Evolutionary conservation across 2,797 vertebrate species (phyloP).

Genomic region (Trachurus trachurus): DNA sequence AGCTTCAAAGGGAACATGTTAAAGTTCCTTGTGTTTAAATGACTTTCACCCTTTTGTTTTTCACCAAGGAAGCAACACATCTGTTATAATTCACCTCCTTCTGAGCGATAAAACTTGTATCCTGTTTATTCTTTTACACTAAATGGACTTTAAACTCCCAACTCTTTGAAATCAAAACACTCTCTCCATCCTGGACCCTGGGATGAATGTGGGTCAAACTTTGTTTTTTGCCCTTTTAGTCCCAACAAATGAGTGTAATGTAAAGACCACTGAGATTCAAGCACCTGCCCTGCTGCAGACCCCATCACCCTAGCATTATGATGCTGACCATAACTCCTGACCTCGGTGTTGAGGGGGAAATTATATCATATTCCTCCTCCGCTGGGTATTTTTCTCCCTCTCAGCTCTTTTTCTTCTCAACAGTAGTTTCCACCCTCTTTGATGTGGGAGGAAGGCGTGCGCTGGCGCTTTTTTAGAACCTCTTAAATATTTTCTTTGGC

Average conservation of each 20-base stretch:
- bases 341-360: background rate
- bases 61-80: background rate
- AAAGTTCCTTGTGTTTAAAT: background rate
- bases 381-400: slow-evolving; percentile 35
- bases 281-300: slow-evolving; percentile 30
- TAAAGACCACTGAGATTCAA: slow-evolving; percentile 3
- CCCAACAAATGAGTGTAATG: background rate
- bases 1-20: background rate
- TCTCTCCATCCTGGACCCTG: slow-evolving; percentile 9
- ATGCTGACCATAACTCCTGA: slow-evolving; percentile 22
- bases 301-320: no score
- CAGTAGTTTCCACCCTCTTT: slow-evolving; percentile 64
- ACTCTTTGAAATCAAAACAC: slow-evolving; percentile 18
- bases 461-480: slow-evolving; percentile 52
- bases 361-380: slow-evolving; percentile 13
- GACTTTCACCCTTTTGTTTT: background rate
- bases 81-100: background rate
- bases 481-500: slow-evolving; percentile 74
- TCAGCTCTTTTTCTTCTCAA: slow-evolving; percentile 56
- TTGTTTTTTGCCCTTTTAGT: background rate
- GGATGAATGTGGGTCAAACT: slow-evolving; percentile 37
- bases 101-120: background rate
- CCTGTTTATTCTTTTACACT: background rate
- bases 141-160: background rate
- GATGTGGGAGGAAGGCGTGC: slow-evolving; percentile 68